Evolutionary conservation across 2,888 invertebrate species (phyloP).

Genomic region (Lumbricus terrestris): DNA sequence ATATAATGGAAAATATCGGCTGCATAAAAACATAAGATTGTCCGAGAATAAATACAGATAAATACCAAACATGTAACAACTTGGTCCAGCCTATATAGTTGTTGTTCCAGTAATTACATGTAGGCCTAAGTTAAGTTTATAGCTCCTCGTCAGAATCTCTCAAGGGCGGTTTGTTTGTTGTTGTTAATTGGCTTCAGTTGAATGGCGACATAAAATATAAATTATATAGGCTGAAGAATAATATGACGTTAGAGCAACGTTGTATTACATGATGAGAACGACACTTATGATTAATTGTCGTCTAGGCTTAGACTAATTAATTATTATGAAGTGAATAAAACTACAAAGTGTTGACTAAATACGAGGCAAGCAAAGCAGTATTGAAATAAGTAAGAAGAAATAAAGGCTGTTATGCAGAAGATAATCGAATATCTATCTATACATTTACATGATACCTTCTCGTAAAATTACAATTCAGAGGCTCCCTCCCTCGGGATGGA

Average conservation of each 20-base stretch:
- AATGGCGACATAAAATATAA: neutral
- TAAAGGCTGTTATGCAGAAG: neutral
- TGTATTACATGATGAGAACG: neutral
- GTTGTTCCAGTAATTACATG: no score
- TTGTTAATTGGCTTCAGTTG: neutral
- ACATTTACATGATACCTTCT: no score
- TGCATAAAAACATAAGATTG: neutral
- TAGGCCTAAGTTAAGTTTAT: neutral
- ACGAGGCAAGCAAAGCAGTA: neutral
- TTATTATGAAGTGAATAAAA: neutral
- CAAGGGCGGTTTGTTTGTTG: neutral
- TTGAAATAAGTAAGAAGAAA: neutral
- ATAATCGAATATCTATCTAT: no score
- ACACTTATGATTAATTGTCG: neutral
- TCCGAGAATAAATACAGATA: neutral
- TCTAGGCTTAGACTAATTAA: no score
- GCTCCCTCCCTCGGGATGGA: no score
- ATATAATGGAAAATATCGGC: neutral
- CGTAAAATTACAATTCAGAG: no score
- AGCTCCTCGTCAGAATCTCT: neutral
- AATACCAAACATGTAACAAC: neutral
- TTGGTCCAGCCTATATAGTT: neutral
- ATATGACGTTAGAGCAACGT: neutral
- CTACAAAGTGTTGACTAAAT: neutral
- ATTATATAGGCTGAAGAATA: neutral